phyloP scores from a whole-genome alignment of 2,888 invertebrate species.

The Anorthoa munda region DNA sequence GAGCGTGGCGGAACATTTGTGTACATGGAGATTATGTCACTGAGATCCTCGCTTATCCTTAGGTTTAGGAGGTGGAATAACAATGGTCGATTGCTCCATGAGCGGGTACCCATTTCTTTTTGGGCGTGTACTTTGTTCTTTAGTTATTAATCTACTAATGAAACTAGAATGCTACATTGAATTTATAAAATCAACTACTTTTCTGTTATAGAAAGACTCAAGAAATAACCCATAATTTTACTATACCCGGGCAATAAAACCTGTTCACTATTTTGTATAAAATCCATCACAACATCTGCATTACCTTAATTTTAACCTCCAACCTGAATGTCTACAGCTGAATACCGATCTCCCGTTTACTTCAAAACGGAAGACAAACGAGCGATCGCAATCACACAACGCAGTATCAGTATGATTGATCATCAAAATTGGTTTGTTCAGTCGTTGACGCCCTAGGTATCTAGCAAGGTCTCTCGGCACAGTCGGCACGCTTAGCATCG shows the following conservation, averaged over 20 bases:
- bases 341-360: neutral
- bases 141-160: neutral
- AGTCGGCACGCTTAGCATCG: slow-evolving; percentile 50
- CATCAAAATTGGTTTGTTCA: slow-evolving; percentile 34
- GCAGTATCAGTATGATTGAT: slow-evolving; percentile 23
- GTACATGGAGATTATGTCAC: slow-evolving; percentile 47
- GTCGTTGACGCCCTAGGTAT: slow-evolving; percentile 27
- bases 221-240: neutral
- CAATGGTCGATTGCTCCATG: neutral
- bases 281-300: too few relatives aligned
- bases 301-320: neutral
- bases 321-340: neutral
- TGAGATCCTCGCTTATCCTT: slow-evolving; percentile 6
- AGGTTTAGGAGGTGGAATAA: slow-evolving; percentile 18
- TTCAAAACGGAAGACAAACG: neutral
- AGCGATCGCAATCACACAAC: neutral
- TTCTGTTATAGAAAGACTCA: neutral
- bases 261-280: too few relatives aligned
- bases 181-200: neutral
- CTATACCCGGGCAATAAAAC: neutral
- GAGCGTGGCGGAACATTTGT: slow-evolving; percentile 37
- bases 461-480: slow-evolving; percentile 44
- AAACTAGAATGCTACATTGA: neutral
- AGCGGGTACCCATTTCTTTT: neutral
- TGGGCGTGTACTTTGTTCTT: neutral